Percentiles rank a stretch among this genome's conserved stretches.
These are phyloP conservation scores for Aproaerema taeniolella DNA, from an alignment of 2,888 invertebrate species.

Conservation along the genomic window DNA sequence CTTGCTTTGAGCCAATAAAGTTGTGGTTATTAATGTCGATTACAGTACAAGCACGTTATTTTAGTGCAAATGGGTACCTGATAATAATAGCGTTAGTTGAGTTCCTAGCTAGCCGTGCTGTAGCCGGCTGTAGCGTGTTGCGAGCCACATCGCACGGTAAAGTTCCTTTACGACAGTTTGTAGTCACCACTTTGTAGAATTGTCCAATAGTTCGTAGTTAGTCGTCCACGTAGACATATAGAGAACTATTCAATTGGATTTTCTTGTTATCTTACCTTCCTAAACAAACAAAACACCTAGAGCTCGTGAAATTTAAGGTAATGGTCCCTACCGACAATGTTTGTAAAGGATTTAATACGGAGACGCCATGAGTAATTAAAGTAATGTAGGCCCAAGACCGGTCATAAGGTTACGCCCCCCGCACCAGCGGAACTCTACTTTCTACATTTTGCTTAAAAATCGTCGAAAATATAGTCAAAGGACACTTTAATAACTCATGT, in stretches of 20 bases:
- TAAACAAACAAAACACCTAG: constrained; percentile 2
- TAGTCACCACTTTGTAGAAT: constrained; percentile 34
- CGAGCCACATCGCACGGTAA: constrained; percentile 72
- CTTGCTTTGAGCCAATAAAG: constrained; percentile 25
- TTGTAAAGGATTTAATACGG: constrained; percentile 7
- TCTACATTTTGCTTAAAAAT: too few species aligned
- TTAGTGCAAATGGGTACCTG: constrained; percentile 54
- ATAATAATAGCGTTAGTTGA: constrained; percentile 58
- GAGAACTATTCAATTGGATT: constrained; percentile 22
- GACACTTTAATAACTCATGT: too few species aligned
- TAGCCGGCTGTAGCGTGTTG: constrained; percentile 58
- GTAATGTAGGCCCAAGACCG: neutral
- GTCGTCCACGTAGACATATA: constrained; percentile 33
- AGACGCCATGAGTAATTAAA: constrained; percentile 8
- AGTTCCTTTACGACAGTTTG: constrained; percentile 48
- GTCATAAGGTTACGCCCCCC: too few species aligned
- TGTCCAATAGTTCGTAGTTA: constrained; percentile 41
- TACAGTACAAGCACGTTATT: constrained; percentile 59
- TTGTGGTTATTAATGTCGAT: constrained; percentile 38
- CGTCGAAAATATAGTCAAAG: too few species aligned
- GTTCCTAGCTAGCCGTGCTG: constrained; percentile 59
- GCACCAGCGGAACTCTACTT: too few species aligned
- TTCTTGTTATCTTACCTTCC: constrained; percentile 7
- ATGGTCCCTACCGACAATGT: constrained; percentile 4
- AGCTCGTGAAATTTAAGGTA: constrained; percentile 2